A percentile compares a stretch with the other conserved stretches of the same genome.
phyloP scores from a whole-genome alignment of 1,140 invertebrate genomes.

The Euura lappo region DNA sequence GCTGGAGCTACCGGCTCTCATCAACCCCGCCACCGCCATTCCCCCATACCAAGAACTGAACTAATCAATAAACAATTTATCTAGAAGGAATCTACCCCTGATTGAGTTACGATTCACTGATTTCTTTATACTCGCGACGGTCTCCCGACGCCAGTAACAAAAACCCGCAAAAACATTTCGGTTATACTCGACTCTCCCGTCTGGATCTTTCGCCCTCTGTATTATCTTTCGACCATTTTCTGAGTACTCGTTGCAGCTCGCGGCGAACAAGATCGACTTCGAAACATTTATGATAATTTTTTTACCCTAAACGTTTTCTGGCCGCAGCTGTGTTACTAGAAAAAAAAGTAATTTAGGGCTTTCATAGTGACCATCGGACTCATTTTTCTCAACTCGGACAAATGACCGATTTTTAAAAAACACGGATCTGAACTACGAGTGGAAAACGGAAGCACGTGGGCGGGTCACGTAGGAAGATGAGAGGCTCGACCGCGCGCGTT shows the following conservation, averaged over 20 bases:
- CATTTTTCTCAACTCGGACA: background rate
- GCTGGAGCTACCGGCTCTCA: background rate
- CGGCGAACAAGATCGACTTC: background rate
- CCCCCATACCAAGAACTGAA: background rate
- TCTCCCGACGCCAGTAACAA: background rate
- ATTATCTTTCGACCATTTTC: too few relatives aligned
- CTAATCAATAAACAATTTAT: conserved; percentile 16
- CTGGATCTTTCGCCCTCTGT: background rate
- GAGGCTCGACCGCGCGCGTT: background rate
- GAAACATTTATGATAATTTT: too few relatives aligned
- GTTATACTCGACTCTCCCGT: background rate
- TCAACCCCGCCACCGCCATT: background rate
- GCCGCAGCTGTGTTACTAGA: background rate
- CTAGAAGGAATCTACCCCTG: conserved; percentile 13
- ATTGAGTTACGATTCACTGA: conserved; percentile 16
- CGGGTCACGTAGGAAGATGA: conserved; percentile 3
- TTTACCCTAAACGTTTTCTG: background rate
- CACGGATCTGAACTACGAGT: background rate
- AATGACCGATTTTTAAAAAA: background rate
- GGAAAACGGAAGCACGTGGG: conserved; percentile 11
- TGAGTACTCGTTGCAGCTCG: too few relatives aligned
- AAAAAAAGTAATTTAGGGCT: background rate
- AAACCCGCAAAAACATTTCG: conserved; percentile 9
- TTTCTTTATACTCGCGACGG: conserved; percentile 10
- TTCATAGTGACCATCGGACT: background rate